A percentile compares a stretch with the other conserved stretches of the same genome.
These are phyloP conservation scores for Caenorhabditis latens DNA, from an alignment of 1,140 invertebrate species.

Conservation along the genomic window DNA sequence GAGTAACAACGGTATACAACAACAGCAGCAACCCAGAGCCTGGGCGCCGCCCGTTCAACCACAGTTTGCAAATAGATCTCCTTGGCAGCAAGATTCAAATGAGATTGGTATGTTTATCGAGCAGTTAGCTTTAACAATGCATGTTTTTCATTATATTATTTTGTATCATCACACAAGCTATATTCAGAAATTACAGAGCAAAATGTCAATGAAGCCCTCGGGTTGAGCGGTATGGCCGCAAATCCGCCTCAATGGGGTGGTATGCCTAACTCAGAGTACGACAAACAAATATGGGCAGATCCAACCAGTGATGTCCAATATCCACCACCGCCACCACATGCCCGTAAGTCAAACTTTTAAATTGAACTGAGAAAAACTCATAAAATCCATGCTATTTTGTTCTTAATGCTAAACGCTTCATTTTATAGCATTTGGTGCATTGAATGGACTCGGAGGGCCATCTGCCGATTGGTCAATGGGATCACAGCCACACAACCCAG, in stretches of 20 bases:
- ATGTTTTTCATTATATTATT: background rate
- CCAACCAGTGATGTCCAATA: slow-evolving; percentile 44
- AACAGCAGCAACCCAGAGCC: background rate
- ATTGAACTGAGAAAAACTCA: background rate
- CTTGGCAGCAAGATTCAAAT: slow-evolving; percentile 11
- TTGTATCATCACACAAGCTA: background rate
- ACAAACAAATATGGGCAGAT: slow-evolving; percentile 58
- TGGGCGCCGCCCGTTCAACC: slow-evolving; percentile 12
- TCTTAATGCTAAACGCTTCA: background rate
- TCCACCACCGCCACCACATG: slow-evolving; percentile 57
- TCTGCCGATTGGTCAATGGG: slow-evolving; percentile 45
- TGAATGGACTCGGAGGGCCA: slow-evolving; percentile 46
- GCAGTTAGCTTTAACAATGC: background rate
- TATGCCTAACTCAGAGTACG: slow-evolving; percentile 32
- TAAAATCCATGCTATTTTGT: background rate
- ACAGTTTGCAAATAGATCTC: slow-evolving; percentile 12
- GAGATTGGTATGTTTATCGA: slow-evolving; percentile 1
- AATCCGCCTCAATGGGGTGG: slow-evolving; percentile 26
- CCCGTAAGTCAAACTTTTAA: background rate
- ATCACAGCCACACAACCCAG: slow-evolving; percentile 30
- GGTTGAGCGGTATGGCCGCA: slow-evolving; percentile 10
- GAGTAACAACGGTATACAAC: background rate
- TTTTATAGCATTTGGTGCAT: slow-evolving; percentile 13
- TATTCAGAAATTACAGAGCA: slow-evolving; percentile 45
- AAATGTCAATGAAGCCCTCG: slow-evolving; percentile 61